A percentile compares a stretch with the other conserved stretches of the same genome.
Conservation (phyloP, 1,140 invertebrate genomes). For the Psilanteris sp. region DNA sequence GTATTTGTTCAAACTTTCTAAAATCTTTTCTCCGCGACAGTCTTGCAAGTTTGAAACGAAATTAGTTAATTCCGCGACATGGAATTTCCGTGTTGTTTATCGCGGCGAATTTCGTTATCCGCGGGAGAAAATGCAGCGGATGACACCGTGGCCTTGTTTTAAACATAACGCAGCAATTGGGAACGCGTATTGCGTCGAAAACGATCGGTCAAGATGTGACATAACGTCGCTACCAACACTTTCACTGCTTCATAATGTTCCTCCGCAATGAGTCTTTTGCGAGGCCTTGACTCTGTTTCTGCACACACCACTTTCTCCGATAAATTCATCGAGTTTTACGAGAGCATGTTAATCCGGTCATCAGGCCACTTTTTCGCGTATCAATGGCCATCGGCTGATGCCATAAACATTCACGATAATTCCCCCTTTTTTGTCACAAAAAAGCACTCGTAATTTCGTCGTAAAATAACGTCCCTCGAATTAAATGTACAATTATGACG, state of each 20-base stretch:
- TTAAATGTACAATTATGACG: too few species aligned
- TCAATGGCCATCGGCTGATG: too few species aligned
- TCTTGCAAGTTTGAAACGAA: neutral
- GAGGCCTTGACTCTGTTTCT: slow-evolving; percentile 75
- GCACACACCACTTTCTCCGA: slow-evolving; percentile 51
- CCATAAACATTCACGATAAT: too few species aligned
- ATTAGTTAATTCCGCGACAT: neutral
- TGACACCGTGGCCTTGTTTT: slow-evolving; percentile 65
- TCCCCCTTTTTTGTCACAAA: too few species aligned
- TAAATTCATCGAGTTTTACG: slow-evolving; percentile 43
- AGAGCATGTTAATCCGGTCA: slow-evolving; percentile 16
- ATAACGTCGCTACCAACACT: slow-evolving; percentile 70
- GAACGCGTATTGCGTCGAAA: slow-evolving; percentile 25
- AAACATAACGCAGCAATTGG: slow-evolving; percentile 8
- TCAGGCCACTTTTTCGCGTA: too few species aligned
- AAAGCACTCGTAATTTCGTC: too few species aligned
- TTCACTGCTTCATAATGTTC: slow-evolving; percentile 70
- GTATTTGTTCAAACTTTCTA: slow-evolving; percentile 5
- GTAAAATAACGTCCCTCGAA: too few species aligned
- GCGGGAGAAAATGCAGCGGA: slow-evolving; percentile 46
- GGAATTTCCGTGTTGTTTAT: slow-evolving; percentile 1
- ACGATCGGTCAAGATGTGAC: slow-evolving; percentile 64
- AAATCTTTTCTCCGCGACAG: too few species aligned
- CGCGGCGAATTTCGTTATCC: neutral
- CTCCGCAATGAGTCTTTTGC: slow-evolving; percentile 52